phyloP scores from a whole-genome alignment of 1,140 invertebrate species.

The Nasonia vitripennis region DNA sequence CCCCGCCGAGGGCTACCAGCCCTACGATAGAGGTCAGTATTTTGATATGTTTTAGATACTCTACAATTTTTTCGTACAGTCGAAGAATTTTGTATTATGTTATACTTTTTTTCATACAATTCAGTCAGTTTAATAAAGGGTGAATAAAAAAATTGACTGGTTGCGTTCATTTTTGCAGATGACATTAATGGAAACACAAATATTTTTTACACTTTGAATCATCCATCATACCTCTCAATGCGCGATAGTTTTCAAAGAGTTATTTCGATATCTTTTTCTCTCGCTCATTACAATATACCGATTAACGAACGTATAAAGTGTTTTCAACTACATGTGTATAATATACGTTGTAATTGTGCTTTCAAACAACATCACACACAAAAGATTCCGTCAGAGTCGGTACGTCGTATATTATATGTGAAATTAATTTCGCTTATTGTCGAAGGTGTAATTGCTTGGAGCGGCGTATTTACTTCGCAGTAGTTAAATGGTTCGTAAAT shows the following conservation, averaged over 20 bases:
- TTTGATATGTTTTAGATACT: neutral
- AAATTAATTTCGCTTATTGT: neutral
- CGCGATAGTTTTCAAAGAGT: neutral
- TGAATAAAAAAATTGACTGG: neutral
- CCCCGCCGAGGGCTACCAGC: conserved; percentile 85
- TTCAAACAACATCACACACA: conserved; percentile 31
- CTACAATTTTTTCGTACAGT: neutral
- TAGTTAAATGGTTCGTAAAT: no score
- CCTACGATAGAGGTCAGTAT: conserved; percentile 80
- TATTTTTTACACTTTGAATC: conserved; percentile 29
- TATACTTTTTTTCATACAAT: neutral
- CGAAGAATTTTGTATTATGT: no score
- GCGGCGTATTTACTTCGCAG: no score
- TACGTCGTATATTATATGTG: neutral
- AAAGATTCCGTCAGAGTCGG: conserved; percentile 37
- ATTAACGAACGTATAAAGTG: neutral
- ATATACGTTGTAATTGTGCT: conserved; percentile 28
- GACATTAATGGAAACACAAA: conserved; percentile 29
- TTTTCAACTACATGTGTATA: neutral
- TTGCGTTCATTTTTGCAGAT: conserved; percentile 28
- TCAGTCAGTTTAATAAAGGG: neutral
- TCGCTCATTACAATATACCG: neutral
- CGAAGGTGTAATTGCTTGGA: no score
- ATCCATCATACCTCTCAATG: neutral
- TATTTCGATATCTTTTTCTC: neutral